Conservation (phyloP, 30 jellyfish, hydroid and myxozoan genomes). For the Aurelia aurita region DNA sequence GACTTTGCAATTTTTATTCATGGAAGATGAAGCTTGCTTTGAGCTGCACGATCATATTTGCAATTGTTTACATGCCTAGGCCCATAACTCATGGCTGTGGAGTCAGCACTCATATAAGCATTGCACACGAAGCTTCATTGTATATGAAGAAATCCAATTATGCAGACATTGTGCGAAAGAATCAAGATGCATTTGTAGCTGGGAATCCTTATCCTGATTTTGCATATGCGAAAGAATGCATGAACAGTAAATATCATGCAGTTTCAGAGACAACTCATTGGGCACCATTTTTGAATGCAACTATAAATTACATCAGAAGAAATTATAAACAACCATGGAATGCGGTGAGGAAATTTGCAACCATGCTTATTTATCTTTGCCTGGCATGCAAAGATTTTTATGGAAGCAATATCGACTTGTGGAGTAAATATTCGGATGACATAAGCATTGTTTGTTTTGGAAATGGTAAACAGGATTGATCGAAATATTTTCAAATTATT, state of each 20-base stretch:
- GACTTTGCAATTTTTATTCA: no score
- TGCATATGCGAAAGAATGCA: conserved; percentile 82
- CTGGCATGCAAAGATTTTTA: neutral
- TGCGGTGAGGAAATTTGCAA: conserved; percentile 41
- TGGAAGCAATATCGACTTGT: no score
- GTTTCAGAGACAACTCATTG: conserved; percentile 93
- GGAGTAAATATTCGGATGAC: no score
- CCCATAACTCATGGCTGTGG: conserved; percentile 71
- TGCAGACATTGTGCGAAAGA: conserved; percentile 45
- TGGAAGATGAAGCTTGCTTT: no score
- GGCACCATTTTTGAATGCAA: conserved; percentile 93
- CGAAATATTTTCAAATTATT: no score
- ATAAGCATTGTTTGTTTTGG: no score
- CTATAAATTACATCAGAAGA: conserved; percentile 80
- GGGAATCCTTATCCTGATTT: conserved; percentile 97
- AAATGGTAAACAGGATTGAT: no score
- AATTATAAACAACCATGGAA: conserved; percentile 89
- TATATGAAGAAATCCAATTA: conserved; percentile 57
- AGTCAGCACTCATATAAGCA: conserved; percentile 92
- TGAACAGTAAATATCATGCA: conserved; percentile 71
- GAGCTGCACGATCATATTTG: no score
- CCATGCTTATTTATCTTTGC: neutral
- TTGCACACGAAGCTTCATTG: conserved; percentile 86
- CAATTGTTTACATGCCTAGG: neutral
- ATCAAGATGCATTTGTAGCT: conserved; percentile 95